phyloP scores from a whole-genome alignment of 2,797 vertebrate species.

The Anguilla pacifica region DNA sequence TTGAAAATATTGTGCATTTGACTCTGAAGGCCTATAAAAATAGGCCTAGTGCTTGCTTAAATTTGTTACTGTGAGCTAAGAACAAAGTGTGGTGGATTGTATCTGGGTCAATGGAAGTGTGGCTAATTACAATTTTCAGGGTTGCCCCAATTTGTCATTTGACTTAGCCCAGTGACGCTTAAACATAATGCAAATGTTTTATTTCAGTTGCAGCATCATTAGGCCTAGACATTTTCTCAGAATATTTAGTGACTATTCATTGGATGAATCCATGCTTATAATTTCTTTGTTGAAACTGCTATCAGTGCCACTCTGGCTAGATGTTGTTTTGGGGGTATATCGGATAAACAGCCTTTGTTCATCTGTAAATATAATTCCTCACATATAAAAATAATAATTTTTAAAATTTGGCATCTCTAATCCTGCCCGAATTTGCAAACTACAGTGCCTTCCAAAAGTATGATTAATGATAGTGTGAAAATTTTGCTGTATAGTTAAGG shows the following conservation, averaged over 20 bases:
- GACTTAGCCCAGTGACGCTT: not conserved
- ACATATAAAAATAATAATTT: too few relatives aligned
- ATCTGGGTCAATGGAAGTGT: not conserved
- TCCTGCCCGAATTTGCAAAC: too few relatives aligned
- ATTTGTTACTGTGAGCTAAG: not conserved
- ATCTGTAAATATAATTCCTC: not conserved
- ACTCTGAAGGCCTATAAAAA: not conserved
- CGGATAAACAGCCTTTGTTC: not conserved
- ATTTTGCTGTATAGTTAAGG: too few relatives aligned
- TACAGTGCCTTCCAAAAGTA: too few relatives aligned
- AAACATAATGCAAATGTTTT: not conserved
- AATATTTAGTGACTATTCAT: not conserved
- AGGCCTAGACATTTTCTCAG: not conserved
- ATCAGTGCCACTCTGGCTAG: not conserved
- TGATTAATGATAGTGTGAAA: too few relatives aligned
- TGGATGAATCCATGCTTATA: not conserved
- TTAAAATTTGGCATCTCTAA: too few relatives aligned
- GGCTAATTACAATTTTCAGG: constrained; percentile 10
- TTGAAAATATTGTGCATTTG: not conserved
- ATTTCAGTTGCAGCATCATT: not conserved
- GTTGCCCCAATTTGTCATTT: constrained; percentile 7
- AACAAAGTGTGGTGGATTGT: not conserved
- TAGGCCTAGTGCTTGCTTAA: not conserved
- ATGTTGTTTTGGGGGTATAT: too few relatives aligned
- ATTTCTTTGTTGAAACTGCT: not conserved